phyloP scores from a whole-genome alignment of 1,140 invertebrate genomes.

The Ceratina japonica region DNA sequence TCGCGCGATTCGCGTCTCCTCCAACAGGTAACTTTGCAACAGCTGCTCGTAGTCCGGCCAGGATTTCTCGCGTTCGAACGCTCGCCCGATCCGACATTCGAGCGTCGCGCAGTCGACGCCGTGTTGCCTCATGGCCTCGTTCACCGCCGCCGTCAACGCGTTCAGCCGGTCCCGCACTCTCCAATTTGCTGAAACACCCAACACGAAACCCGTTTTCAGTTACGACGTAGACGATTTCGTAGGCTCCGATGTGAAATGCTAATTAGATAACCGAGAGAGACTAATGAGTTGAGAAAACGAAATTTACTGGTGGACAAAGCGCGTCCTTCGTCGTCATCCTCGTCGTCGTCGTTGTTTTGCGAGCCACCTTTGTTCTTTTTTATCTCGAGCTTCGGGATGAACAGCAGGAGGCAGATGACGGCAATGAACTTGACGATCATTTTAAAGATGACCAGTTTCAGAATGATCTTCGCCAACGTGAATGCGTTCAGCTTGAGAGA shows the following conservation, averaged over 20 bases:
- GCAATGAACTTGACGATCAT: slow-evolving; percentile 89
- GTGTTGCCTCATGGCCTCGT: slow-evolving; percentile 65
- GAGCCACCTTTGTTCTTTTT: slow-evolving; percentile 58
- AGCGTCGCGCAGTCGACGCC: slow-evolving; percentile 55
- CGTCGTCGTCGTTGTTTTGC: slow-evolving; percentile 50
- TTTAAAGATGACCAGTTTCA: slow-evolving; percentile 88
- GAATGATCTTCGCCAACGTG: slow-evolving; percentile 85
- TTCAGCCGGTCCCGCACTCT: slow-evolving; percentile 52
- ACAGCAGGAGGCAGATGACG: slow-evolving; percentile 85
- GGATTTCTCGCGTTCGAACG: slow-evolving; percentile 48
- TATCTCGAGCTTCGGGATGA: slow-evolving; percentile 85
- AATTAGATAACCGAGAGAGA: no score
- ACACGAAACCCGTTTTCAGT: slow-evolving; percentile 46
- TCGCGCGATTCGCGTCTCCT: slow-evolving; percentile 53
- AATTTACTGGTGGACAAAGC: background rate
- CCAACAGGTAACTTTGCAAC: slow-evolving; percentile 65
- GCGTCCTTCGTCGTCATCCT: slow-evolving; percentile 55
- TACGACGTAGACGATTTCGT: no score
- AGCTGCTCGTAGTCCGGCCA: slow-evolving; percentile 65
- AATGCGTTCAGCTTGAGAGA: slow-evolving; percentile 84
- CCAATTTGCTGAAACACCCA: slow-evolving; percentile 25
- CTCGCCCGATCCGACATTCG: slow-evolving; percentile 57
- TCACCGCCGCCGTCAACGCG: slow-evolving; percentile 58
- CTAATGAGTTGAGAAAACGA: background rate
- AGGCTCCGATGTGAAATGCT: no score